These are phyloP conservation scores for Hucho hucho DNA, from an alignment of 2,113 vertebrate genomes.

Conservation along the genomic window DNA sequence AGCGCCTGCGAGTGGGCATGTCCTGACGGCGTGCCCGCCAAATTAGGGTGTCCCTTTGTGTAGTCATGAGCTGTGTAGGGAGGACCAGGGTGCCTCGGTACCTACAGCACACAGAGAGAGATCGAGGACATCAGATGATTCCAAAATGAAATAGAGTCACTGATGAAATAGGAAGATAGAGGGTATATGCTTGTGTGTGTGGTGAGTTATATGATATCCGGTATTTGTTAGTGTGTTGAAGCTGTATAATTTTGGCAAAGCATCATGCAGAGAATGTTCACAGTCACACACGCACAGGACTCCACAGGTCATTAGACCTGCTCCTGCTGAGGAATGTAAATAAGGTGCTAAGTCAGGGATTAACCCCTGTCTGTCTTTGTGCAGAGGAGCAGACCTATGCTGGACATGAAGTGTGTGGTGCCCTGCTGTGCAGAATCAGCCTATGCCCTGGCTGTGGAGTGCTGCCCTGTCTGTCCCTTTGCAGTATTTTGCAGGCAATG, in stretches of 20 bases:
- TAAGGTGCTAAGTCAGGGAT: slow-evolving; percentile 36
- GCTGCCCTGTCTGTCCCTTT: too few species aligned
- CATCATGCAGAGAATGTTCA: neutral
- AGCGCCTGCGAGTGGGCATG: slow-evolving; percentile 91
- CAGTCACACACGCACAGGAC: slow-evolving; percentile 7
- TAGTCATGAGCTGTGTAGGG: slow-evolving; percentile 91
- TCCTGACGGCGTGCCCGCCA: slow-evolving; percentile 90
- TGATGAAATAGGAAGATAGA: neutral
- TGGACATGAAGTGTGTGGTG: neutral
- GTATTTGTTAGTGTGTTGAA: too few species aligned
- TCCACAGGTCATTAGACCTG: slow-evolving; percentile 47
- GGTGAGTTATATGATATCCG: neutral
- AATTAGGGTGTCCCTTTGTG: slow-evolving; percentile 92
- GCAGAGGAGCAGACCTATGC: slow-evolving; percentile 40
- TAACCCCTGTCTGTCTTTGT: slow-evolving; percentile 32
- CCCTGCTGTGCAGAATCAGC: slow-evolving; percentile 2
- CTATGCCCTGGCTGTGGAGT: too few species aligned
- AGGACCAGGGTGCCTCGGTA: slow-evolving; percentile 88
- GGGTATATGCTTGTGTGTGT: neutral
- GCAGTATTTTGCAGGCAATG: too few species aligned
- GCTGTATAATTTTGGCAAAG: too few species aligned
- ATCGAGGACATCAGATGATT: neutral
- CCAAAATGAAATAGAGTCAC: too few species aligned
- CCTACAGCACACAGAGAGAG: slow-evolving; percentile 57
- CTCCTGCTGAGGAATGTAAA: slow-evolving; percentile 51